Conservation (phyloP, 2,113 vertebrate species). For the Misgurnus mizolepis region DNA sequence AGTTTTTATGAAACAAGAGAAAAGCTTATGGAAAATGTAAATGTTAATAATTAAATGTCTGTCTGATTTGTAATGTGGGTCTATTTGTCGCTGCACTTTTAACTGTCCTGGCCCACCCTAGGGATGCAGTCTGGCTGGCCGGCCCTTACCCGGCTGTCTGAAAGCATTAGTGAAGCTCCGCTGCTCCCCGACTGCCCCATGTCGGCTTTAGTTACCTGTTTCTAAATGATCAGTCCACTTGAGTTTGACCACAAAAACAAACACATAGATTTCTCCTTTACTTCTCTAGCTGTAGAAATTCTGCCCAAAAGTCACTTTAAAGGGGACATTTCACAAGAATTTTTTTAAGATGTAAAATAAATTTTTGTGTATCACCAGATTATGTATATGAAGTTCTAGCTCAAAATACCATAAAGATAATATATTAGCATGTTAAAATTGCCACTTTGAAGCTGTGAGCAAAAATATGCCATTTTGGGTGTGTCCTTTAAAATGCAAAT, state of each 20-base stretch:
- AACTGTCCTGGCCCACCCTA: slow-evolving; percentile 14
- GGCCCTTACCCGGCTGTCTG: slow-evolving; percentile 46
- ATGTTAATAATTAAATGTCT: not conserved
- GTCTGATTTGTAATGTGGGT: not conserved
- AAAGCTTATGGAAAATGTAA: not conserved
- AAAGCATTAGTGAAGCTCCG: slow-evolving; percentile 51
- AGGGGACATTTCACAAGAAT: not conserved
- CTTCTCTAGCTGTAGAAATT: not conserved
- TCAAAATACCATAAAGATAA: too few relatives aligned
- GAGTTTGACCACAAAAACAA: slow-evolving; percentile 33
- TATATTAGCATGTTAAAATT: too few relatives aligned
- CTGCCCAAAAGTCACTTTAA: not conserved
- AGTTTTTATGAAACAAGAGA: too few relatives aligned
- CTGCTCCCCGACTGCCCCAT: slow-evolving; percentile 28
- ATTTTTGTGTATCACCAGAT: too few relatives aligned
- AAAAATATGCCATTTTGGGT: too few relatives aligned
- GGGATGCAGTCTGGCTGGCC: slow-evolving; percentile 35
- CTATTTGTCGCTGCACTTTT: slow-evolving; percentile 32
- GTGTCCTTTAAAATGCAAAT: too few relatives aligned
- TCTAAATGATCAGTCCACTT: slow-evolving; percentile 11
- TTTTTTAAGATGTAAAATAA: not conserved
- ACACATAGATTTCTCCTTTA: slow-evolving; percentile 2
- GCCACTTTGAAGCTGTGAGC: too few relatives aligned
- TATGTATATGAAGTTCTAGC: too few relatives aligned
- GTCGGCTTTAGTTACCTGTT: slow-evolving; percentile 40